Evolutionary conservation across 2,113 vertebrate species (phyloP).

Genomic region (Dicrurus megarhynchus): DNA sequence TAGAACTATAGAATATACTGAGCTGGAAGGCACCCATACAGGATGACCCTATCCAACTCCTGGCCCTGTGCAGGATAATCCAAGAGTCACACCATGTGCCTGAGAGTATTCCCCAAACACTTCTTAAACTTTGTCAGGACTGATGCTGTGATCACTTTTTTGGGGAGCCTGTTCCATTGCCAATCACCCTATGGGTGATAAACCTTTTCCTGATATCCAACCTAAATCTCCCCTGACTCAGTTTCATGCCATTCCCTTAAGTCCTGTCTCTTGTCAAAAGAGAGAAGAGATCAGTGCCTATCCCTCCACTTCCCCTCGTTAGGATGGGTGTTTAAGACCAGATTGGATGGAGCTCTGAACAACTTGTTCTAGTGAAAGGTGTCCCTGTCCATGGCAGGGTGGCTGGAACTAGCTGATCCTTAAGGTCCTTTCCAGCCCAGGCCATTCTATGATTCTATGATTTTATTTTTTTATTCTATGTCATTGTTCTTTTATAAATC

Average conservation of each 20-base stretch:
- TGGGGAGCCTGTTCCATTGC: neutral
- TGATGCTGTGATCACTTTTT: neutral
- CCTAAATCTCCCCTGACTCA: neutral
- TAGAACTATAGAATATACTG: neutral
- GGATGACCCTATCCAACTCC: neutral
- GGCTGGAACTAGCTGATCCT: neutral
- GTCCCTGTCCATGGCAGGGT: neutral
- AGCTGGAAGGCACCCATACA: neutral
- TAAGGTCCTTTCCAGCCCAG: neutral
- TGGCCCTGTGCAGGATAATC: neutral
- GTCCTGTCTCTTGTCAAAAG: neutral
- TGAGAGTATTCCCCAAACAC: neutral
- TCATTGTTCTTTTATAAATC: neutral
- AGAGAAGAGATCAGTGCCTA: neutral
- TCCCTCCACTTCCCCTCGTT: rapidly evolving
- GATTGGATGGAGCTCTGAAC: neutral
- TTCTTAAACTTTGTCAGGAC: neutral
- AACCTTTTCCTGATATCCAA: neutral
- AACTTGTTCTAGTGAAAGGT: neutral
- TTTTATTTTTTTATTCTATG: neutral
- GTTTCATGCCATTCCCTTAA: neutral
- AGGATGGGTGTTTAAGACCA: neutral
- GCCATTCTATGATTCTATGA: neutral
- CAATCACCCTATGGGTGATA: neutral
- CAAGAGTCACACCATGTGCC: neutral